Base-by-base conservation (phyloP, 2,888 invertebrate species). In the Onthophagus sagittarius region DNA sequence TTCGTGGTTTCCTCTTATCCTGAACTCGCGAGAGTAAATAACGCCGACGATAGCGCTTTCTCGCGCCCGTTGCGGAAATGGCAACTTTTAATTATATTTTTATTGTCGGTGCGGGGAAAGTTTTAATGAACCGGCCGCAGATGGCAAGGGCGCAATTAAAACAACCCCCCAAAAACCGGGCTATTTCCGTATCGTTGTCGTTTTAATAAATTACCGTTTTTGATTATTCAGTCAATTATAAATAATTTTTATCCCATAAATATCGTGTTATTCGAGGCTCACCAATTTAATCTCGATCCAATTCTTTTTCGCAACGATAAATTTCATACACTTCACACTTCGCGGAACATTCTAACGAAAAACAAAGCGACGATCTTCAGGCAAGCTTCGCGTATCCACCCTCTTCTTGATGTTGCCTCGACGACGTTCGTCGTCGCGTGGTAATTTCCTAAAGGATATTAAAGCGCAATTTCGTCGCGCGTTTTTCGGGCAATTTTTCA, bases 21-120 rank as follows among this genome's bases (percentile, higher is more conserved):
- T 23, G 23, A 23, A 23, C 23, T 23, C 39, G 39, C 39, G 39
- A 9, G 39, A 53, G 39, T 53, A 53, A 53, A 53, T 53, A 53
- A 53, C 39, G 39, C 11, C 39, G 39, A 53, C 39, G 11, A 11
- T 11, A 53, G 39, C 39, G 5, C 39, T 53, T 53, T 53, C 39
- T 11, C 39, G 39, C 39, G 39, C 11, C 39, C 39, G 39, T 67
- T 67, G 67, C 31, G 31, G n/a, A 67, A 67, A 67, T 67, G 67
- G 67, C 23, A 67, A 67, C 67, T 67, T 67, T 67, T 67, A 67
- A 67, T 67, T 67, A 67, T 67, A 67, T 67, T 67, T 67, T 67
- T 67, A 67, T 67, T 53, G 39, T 53, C 39, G 15, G 67, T n/a
- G 23, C n/a, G 67, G n/a, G 11, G 67, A 23, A 67, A 67, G 31